Base-by-base conservation (phyloP, 2,113 vertebrate species). In the Lepus europaeus region DNA sequence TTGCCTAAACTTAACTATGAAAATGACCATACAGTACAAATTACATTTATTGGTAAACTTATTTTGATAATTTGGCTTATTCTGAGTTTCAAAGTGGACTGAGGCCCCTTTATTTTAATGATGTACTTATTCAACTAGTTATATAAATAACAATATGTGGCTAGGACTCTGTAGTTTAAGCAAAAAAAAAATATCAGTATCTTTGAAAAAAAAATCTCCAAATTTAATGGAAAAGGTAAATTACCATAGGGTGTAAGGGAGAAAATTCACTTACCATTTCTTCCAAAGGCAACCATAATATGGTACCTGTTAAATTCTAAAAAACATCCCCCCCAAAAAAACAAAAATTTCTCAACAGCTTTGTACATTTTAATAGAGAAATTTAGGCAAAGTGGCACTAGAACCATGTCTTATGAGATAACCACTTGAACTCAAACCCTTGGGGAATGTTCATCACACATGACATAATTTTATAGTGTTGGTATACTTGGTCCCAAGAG, bases 21-120 rank as follows among this genome's bases (percentile, higher is more conserved):
- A 94, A 93, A 90, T 93, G 83, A 81, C 36, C 59, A 82, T 83
- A 29, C 0, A 10, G 12, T 74, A 93, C 83, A 25, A 94, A 88
- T 76, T 87, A 3, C 19, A 82, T 66, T 64, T 73, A 74, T 88
- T 59, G 63, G 61, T 59, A 82, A 91, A 33, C 17, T 89, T 56
- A 95, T 68, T 97, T 74, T 80, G 25, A 76, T 77, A 89, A 91
- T n/a, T 68, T 84, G 85, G 56, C 19, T 91, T 89, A 87, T 72
- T 93, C n/a, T 22, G 92, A 39, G 22, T 92, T 95, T 92, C 39
- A 91, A 36, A 96, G 81, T 20, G 29, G 59, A 61, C 72, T 56
- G 12, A 53, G 9, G 11, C 7, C 6, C n/a, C 16, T 81, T 93
- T 93, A 87, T 68, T 90, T 89, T 93, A 80, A 91, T 90, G 27